Evolutionary conservation across 2,113 vertebrate genomes (phyloP).

Genomic region (Morone saxatilis): DNA sequence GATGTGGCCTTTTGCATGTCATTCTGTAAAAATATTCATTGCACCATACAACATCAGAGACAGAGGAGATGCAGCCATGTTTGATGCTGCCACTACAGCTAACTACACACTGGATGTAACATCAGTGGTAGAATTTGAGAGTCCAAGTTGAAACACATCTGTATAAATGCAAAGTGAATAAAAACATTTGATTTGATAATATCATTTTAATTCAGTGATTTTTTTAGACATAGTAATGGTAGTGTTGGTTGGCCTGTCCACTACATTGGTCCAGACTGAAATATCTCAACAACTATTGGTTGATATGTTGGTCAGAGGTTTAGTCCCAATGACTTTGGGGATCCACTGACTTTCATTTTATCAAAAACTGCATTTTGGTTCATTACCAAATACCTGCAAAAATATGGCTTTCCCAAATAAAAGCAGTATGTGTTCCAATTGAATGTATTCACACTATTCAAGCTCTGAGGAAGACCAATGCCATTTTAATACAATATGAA

Average conservation of each 20-base stretch:
- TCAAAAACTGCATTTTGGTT: background rate
- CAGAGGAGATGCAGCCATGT: conserved; percentile 2
- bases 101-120: background rate
- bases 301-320: background rate
- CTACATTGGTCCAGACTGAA: background rate
- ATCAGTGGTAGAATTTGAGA: background rate
- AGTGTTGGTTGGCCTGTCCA: background rate
- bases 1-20: background rate
- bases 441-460: background rate
- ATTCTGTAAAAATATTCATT: background rate
- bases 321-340: background rate
- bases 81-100: background rate
- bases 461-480: background rate
- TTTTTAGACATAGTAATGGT: too few species aligned
- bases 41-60: background rate
- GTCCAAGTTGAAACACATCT: background rate
- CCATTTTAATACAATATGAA: background rate
- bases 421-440: background rate
- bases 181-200: background rate
- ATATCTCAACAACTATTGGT: background rate
- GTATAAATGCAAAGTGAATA: too few species aligned
- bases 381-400: background rate
- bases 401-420: background rate
- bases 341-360: background rate
- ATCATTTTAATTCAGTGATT: background rate